These are phyloP conservation scores for Lucifuga dentata DNA, from an alignment of 2,113 vertebrate species.

Conservation along the genomic window DNA sequence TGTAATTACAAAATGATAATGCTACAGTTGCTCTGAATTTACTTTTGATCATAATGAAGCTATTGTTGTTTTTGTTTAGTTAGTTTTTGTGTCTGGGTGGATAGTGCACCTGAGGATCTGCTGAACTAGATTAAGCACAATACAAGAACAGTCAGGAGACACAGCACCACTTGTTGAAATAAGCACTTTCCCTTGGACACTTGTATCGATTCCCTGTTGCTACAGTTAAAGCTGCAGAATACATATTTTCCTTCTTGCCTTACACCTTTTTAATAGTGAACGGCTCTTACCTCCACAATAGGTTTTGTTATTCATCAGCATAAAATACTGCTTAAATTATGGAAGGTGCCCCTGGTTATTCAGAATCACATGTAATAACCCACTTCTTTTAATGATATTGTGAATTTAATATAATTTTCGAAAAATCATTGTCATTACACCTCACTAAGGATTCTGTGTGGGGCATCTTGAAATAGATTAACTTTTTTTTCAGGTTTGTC, in stretches of 20 bases:
- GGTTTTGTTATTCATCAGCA: conserved; percentile 45
- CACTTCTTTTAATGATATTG: conserved; percentile 17
- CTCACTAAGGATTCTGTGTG: conserved; percentile 15
- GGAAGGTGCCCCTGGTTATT: conserved; percentile 32
- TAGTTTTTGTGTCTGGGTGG: conserved; percentile 71
- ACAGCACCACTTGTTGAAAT: conserved; percentile 78
- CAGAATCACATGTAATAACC: conserved; percentile 18
- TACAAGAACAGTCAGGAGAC: conserved; percentile 81
- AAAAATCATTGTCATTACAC: conserved; percentile 12
- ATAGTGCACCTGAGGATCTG: conserved; percentile 65
- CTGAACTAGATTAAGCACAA: conserved; percentile 82
- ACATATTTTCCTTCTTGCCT: conserved; percentile 35
- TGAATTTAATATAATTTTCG: conserved; percentile 8
- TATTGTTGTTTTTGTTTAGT: conserved; percentile 54
- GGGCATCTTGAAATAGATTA: conserved; percentile 35
- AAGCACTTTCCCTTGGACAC: conserved; percentile 71
- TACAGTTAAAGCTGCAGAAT: conserved; percentile 42
- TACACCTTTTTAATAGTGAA: conserved; percentile 35
- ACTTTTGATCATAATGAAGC: conserved; percentile 41
- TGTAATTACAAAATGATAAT: conserved; percentile 66
- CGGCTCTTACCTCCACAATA: conserved; percentile 17
- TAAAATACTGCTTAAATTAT: conserved; percentile 57
- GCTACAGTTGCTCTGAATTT: conserved; percentile 33
- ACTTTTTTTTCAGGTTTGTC: conserved; percentile 38
- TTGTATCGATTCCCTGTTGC: conserved; percentile 46